Evolutionary conservation across 2,797 vertebrate genomes (phyloP), one percentile per base, ranked within the genome.

Genomic region (Martes flavigula): DNA sequence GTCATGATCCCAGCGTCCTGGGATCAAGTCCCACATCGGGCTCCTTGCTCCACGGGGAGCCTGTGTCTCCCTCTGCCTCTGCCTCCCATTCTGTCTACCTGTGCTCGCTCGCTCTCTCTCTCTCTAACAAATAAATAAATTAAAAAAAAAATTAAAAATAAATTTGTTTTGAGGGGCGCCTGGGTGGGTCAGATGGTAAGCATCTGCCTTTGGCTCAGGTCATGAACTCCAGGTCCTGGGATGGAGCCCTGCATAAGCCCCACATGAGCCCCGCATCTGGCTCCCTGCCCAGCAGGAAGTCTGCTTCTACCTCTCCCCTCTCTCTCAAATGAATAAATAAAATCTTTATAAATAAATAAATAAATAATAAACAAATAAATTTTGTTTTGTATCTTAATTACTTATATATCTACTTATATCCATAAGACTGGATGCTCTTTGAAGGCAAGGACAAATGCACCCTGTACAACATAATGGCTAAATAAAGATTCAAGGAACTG

Each of bases 301-400:
- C 14, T n/a, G 32, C 7, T n/a, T 66, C 62, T 66, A 32, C 62
- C 30, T 32, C 62, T 64, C 62, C 60, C 62, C 30, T 2, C 30
- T 14, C 62, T 64, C 62, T 64, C 62, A 32, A 64, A 64, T 32
- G 62, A 17, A 64, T 64, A 64, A 64, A 64, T 64, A 32, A 64
- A 64, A 64, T 62, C 12, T 62, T 62, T 62, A 62, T 62, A 51
- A 51, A 62, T 64, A 64, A 64, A 64, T 7, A 62, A 62, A 64
- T 7, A 62, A 62, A 30, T 62, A 60, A 60, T 25, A 62, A 64
- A 46, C 43, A 46, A 46, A 87, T 78, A 87, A 35, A 70, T 54
- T 86, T 75, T 83, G 27, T 30, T 91, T 92, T 93, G 32, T 92
- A 72, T 46, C n/a, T 90, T n/a, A 96, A 72, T 90, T 86, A 91